Conservation (phyloP, 1,140 invertebrate genomes). For the Ips typographus region DNA sequence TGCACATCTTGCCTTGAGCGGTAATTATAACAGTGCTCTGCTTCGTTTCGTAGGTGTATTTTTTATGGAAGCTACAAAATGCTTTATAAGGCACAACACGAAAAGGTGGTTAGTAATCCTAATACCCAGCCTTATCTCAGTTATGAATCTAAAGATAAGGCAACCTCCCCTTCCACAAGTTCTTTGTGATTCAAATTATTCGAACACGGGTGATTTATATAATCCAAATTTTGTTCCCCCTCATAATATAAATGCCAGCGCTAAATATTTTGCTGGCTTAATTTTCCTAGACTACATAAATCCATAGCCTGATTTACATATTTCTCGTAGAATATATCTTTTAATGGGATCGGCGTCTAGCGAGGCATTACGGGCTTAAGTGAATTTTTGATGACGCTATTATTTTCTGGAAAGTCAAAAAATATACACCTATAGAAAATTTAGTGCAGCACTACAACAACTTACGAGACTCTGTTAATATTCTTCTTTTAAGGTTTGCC, state of each 20-base stretch:
- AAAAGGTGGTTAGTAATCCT: neutral
- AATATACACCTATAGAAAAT: too few species aligned
- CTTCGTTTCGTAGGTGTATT: too few species aligned
- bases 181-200: neutral
- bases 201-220: neutral
- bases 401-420: too few species aligned
- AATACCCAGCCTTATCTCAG: neutral
- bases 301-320: neutral
- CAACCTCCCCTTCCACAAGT: neutral
- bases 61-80: neutral
- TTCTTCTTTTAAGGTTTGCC: too few species aligned
- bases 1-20: conserved; percentile 16
- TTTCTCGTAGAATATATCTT: conserved; percentile 4
- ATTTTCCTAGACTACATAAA: neutral
- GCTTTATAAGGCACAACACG: neutral
- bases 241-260: too few species aligned
- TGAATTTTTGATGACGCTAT: neutral
- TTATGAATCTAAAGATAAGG: conserved; percentile 1
- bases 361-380: neutral
- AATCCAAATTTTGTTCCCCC: too few species aligned
- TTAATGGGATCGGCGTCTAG: neutral
- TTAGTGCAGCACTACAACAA: too few species aligned
- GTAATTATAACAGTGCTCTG: neutral
- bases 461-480: too few species aligned
- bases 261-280: neutral